Conservation (phyloP, 2,888 invertebrate species). For the Patella depressa region DNA sequence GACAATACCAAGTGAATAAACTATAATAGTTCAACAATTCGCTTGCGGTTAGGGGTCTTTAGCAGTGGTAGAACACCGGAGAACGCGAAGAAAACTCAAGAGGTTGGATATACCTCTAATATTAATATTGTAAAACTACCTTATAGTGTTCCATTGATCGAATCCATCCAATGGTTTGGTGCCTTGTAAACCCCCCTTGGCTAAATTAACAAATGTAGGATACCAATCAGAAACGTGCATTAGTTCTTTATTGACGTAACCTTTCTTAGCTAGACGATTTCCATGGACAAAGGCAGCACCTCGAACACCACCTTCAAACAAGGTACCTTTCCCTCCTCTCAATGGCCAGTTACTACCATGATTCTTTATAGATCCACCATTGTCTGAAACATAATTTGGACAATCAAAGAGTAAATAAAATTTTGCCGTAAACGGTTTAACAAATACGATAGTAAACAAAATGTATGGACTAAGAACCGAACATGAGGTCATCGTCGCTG, state of each 20-base stretch:
- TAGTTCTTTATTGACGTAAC: constrained; percentile 43
- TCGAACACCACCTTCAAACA: constrained; percentile 68
- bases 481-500: too few relatives aligned
- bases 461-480: too few relatives aligned
- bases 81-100: too few relatives aligned
- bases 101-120: too few relatives aligned
- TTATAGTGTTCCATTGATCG: constrained; percentile 64
- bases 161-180: constrained; percentile 63
- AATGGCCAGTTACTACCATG: constrained; percentile 70
- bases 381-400: constrained; percentile 69
- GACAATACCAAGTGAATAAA: too few relatives aligned
- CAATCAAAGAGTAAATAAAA: too few relatives aligned
- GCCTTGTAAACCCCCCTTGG: constrained; percentile 57
- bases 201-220: constrained; percentile 63
- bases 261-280: constrained; percentile 38
- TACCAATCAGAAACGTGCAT: constrained; percentile 70
- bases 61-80: too few relatives aligned
- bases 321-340: constrained; percentile 65
- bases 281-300: constrained; percentile 66
- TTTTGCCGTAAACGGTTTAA: too few relatives aligned
- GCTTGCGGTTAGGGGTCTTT: too few relatives aligned
- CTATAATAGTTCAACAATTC: too few relatives aligned
- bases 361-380: constrained; percentile 64
- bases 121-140: constrained; percentile 35
- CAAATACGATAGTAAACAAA: too few relatives aligned